Base-by-base conservation (phyloP, 1,140 invertebrate genomes). In the Lethrus apterus region DNA sequence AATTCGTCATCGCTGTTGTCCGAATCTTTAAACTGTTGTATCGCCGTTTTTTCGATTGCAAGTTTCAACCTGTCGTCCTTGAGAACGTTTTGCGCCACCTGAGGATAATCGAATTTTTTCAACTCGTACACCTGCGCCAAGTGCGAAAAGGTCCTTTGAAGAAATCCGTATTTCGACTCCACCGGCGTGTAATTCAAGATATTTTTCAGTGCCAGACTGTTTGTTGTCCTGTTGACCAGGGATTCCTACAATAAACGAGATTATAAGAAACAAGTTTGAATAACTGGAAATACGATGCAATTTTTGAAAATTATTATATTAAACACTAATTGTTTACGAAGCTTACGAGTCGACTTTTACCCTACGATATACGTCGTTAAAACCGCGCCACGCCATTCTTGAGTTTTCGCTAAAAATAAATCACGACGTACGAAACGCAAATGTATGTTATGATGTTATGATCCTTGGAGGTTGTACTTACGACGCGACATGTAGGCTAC, bases 11-110 rank as follows among this genome's bases (percentile, higher is more conserved):
- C 69, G 38, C 73, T 68, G 3, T 62, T 63, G 2, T 58, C 60
- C 0, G 48, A 51, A 20, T 54, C 72, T 29, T 67, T 54, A 47
- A 69, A 72, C 51, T 72, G 73, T 54, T 63, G 70, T 41, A 60
- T 59, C 3, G 80, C 78, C 9, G 71, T 68, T 46, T 80, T 67
- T 49, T 82, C 77, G 33, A 89, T 78, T 0, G 84, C 81, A 55
- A 78, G 68, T 56, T 79, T 75, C 14, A 89, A 65, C 46, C 75
- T 65, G n/a, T 81, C 77, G 65, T 89, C 81, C 48, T 78, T 76
- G 44, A 87, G 62, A 14, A 88, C 79, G 20, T 70, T 68, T 41
- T 79, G 67, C 9, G 78, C 76, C 2, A 82, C 70, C 55, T 77
- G 74, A 15, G 77, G 74, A 62, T 80, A 83, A 30, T 77, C 64